Base-by-base conservation (phyloP, 2,888 invertebrate species). In the Lithophane socia region DNA sequence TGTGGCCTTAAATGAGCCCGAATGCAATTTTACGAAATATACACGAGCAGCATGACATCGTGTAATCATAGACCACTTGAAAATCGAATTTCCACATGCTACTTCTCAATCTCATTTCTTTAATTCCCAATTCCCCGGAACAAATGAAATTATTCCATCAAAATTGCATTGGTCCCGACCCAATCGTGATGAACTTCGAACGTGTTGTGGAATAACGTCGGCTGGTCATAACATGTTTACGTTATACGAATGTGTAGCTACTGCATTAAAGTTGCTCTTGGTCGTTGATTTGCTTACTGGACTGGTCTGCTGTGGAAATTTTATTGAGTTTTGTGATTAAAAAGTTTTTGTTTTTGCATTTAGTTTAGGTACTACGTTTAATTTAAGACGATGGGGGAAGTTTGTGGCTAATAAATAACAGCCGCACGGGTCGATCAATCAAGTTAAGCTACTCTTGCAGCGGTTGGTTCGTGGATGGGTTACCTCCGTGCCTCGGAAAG, bases 171-270 rank as follows among this genome's bases (percentile, higher is more conserved):
- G 75, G 16, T 72, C 37, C 49, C 54, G 65, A 12, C 49, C 72
- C 63, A 74, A 69, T 82, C 75, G 65, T 79, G 82, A 85, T 78
- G 75, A 88, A 88, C 69, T 88, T 87, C 72, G 77, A 82, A 79
- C 79, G 76, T 64, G 77, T 72, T 78, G 72, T 77, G 76, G 81
- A 77, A 80, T 83, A 86, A 82, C 77, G 47, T 79, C 58, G 60
- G 47, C 42, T 77, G 84, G 78, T 75, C 84, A 86, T 83, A 88
- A 83, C 82, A 81, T 87, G 87, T 88, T 88, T 83, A 84, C 84
- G 80, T 79, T 87, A 88, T 73, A 4, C 49, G 56, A 64, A 29
- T 77, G 24, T 79, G 66, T 68, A 68, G 79, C 74, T n/a, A 42
- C 72, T 73, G 76, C 70, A 84, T 86, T 89, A 85, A 85, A 88